Conservation (phyloP, 2,888 invertebrate species). For the Diadegma fenestrale region DNA sequence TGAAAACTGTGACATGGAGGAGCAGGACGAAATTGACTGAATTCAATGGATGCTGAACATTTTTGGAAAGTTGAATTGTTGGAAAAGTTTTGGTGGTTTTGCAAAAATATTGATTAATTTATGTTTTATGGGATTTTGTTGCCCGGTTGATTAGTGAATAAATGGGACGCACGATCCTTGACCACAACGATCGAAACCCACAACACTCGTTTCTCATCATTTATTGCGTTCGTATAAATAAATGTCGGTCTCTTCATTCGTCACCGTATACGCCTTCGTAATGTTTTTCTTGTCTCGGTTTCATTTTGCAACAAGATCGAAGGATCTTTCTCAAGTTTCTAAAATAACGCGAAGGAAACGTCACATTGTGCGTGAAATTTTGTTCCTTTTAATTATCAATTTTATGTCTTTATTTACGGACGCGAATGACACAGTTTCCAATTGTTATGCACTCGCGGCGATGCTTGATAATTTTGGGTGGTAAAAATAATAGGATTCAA, state of each 20-base stretch:
- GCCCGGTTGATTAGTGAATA: conserved; percentile 5
- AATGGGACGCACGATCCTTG: conserved; percentile 60
- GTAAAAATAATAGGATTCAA: background rate
- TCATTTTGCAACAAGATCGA: background rate
- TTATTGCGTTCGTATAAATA: conserved; percentile 34
- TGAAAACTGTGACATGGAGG: background rate
- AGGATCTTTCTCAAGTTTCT: background rate
- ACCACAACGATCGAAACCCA: conserved; percentile 49
- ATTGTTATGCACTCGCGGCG: background rate
- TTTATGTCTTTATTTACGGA: background rate
- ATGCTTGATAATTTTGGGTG: background rate
- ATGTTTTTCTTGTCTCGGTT: background rate
- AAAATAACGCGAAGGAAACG: background rate
- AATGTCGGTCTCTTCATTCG: conserved; percentile 9
- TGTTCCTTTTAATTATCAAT: background rate
- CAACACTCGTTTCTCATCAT: conserved; percentile 46
- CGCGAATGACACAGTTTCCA: background rate
- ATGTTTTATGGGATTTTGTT: background rate
- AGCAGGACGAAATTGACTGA: background rate
- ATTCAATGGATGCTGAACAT: background rate
- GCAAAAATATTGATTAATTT: background rate
- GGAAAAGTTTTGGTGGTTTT: background rate
- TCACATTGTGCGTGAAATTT: background rate
- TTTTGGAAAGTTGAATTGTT: background rate
- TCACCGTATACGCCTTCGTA: conserved; percentile 56